Evolutionary conservation across 1,140 invertebrate genomes (phyloP), one percentile per base, ranked within the genome.

Genomic region (Papilio helenus): DNA sequence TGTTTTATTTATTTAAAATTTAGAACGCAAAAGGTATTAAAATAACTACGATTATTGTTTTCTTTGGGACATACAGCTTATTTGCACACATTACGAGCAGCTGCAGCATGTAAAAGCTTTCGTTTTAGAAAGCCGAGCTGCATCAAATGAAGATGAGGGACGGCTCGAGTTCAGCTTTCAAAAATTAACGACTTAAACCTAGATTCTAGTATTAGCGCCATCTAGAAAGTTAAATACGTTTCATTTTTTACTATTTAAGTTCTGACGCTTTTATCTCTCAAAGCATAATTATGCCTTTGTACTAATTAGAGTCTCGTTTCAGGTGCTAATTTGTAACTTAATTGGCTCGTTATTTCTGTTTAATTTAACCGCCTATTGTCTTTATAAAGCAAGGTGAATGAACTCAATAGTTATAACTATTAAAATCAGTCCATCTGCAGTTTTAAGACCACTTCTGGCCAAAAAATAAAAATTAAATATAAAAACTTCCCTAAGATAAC

Each of bases 171-270:
- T 44, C 39, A 73, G 72, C 72, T 73, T 73, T 73, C 72, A 73
- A 73, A 73, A 29, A 73, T 73, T 73, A 73, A 73, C 20, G 72
- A 73, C 72, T 72, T 44, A 44, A 42, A 72, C 68, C 39, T 71
- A 71, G 68, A 71, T 18, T 71, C 34, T 71, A 1, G 1, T 71
- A 34, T 71, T 71, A 71, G 34, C 68, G 34, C 29, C 34, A 71
- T 26, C 68, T 29, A 39, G 68, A 71, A 71, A 71, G 16, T 39
- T 71, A 34, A 39, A 39, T 39, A 39, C 1, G 34, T 39, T 26
- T 61, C 20, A 12, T 61, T 61, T 61, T 61, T 61, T 58, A 58
- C n/a, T 20, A 20, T 26, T 61, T 20, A 61, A 61, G 58, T 61
- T 61, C 58, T 26, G 58, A 3, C 58, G 58, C 58, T 61, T 61